Evolutionary conservation across 1,140 invertebrate genomes (phyloP).

Genomic region (Achroia grisella): DNA sequence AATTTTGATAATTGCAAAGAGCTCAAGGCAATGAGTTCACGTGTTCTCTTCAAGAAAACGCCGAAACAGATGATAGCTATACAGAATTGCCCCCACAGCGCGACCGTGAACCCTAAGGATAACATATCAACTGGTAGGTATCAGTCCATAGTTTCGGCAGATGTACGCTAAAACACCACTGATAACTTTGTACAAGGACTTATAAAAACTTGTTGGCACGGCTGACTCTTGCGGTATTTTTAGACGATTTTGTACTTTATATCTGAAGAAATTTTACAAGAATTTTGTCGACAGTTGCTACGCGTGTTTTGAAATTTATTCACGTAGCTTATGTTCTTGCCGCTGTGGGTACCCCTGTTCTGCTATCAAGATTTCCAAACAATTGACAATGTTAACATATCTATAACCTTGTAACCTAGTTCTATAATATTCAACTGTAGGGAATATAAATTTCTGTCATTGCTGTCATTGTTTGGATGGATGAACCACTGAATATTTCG

Average conservation of each 20-base stretch:
- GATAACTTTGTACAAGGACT: conserved; percentile 31
- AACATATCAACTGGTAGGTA: conserved; percentile 29
- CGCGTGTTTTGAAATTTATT: too few species aligned
- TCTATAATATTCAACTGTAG: neutral
- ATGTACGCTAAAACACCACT: conserved; percentile 45
- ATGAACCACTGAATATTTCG: too few species aligned
- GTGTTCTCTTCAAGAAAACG: conserved; percentile 26
- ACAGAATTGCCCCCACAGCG: conserved; percentile 29
- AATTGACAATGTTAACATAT: too few species aligned
- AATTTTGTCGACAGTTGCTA: neutral
- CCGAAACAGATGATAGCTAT: conserved; percentile 36
- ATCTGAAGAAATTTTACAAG: neutral
- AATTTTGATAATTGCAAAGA: too few species aligned
- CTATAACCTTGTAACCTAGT: neutral
- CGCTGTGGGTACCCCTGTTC: too few species aligned
- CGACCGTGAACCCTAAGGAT: conserved; percentile 51
- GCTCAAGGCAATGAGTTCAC: conserved; percentile 13
- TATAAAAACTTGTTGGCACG: neutral
- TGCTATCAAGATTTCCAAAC: too few species aligned
- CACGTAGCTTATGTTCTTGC: too few species aligned
- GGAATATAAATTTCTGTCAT: too few species aligned
- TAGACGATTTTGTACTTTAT: neutral
- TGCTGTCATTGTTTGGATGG: too few species aligned
- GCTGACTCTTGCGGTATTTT: too few species aligned
- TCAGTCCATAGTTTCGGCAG: conserved; percentile 49